These are phyloP conservation scores for Diloba caeruleocephala DNA, from an alignment of 2,888 invertebrate genomes.

Conservation along the genomic window DNA sequence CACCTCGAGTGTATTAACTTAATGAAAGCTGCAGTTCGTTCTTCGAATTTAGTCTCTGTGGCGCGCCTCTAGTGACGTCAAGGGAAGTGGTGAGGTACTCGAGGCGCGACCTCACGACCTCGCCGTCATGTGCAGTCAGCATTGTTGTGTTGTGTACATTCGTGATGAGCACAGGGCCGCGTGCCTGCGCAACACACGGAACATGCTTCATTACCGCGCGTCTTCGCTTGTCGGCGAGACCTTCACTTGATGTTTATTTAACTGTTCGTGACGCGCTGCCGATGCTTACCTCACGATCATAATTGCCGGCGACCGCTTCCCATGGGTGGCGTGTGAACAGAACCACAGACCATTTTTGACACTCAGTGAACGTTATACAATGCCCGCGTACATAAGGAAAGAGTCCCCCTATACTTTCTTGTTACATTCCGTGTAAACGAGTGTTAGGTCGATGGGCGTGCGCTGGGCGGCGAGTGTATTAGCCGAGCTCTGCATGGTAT, in stretches of 20 bases:
- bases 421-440: too few species aligned
- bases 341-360: too few species aligned
- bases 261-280: constrained; percentile 17
- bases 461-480: too few species aligned
- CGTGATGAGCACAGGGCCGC: constrained; percentile 20
- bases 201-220: constrained; percentile 4
- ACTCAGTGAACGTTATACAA: too few species aligned
- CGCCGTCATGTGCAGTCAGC: not conserved
- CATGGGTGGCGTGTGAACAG: too few species aligned
- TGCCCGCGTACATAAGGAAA: too few species aligned
- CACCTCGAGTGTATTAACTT: not conserved
- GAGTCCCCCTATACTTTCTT: too few species aligned
- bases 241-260: constrained; percentile 27
- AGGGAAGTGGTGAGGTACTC: not conserved
- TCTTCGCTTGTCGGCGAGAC: constrained; percentile 16
- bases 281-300: constrained; percentile 30
- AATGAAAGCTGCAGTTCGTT: not conserved
- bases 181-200: constrained; percentile 33
- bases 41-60: not conserved
- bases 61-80: constrained; percentile 14
- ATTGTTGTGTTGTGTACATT: constrained; percentile 1
- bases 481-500: not conserved
- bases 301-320: not conserved
- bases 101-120: constrained; percentile 19
- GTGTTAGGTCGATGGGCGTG: too few species aligned